phyloP scores from a whole-genome alignment of 2,113 vertebrate genomes.

The Vombatus ursinus region DNA sequence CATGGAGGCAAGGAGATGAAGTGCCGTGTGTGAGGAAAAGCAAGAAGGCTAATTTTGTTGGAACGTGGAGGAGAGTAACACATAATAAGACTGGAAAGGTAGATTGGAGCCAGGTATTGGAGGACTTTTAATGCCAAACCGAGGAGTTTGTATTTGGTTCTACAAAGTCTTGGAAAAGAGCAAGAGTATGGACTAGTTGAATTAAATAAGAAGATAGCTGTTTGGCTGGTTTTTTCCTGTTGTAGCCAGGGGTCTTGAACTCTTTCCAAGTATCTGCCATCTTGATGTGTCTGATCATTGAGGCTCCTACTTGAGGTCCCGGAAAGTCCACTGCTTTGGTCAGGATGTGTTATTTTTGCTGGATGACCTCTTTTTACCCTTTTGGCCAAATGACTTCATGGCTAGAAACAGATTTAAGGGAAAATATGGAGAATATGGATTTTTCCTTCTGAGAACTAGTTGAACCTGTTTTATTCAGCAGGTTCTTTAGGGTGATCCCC shows the following conservation, averaged over 20 bases:
- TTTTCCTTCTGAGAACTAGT: neutral
- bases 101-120: neutral
- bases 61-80: neutral
- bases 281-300: neutral
- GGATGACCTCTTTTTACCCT: neutral
- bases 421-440: neutral
- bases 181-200: neutral
- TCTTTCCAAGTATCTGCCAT: neutral
- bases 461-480: neutral
- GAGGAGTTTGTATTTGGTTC: neutral
- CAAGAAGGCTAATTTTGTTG: neutral
- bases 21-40: too few relatives aligned
- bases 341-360: neutral
- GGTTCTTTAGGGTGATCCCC: neutral
- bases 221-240: neutral
- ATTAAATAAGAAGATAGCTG: neutral
- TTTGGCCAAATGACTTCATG: neutral
- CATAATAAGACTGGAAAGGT: neutral
- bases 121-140: neutral
- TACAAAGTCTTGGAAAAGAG: neutral
- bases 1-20: too few relatives aligned
- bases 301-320: neutral
- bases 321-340: neutral
- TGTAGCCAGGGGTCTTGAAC: neutral
- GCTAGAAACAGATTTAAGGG: neutral